Evolutionary conservation across 2,113 vertebrate species (phyloP), one percentile per base, ranked within the genome.

Genomic region (Gnathonemus longibarbis): DNA sequence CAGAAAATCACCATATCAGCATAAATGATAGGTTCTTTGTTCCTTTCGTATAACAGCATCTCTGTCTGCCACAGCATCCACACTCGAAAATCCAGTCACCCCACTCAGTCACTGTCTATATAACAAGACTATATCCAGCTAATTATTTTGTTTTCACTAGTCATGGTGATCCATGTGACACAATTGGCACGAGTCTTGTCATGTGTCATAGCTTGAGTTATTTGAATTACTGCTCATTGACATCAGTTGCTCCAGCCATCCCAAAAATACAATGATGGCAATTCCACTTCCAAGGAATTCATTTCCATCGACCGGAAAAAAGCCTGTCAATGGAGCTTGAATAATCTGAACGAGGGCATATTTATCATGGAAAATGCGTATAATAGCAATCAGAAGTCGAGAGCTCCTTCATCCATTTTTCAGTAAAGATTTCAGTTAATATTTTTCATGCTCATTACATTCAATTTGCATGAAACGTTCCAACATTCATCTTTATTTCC

Each of bases 351-450:
- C 27, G 86, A 87, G 27, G 48, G 24, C 42, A 49, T 39, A 85
- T 48, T 85, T 85, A 85, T 49, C 42, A 80, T 42, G 74, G 35
- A 42, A 80, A 80, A 80, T 42, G 74, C 35, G 17, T 42, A 42
- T 49, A 46, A 87, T 50, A 87, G 86, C 86, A 87, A 39, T 87
- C 49, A 35, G 49, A 87, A 27, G 21, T 87, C 50, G 10, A 87
- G 50, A 85, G 83, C 83, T 24, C 83, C 27, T 50, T 50, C 49
- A 53, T 87, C 49, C 31, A 35, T 53, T 87, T 87, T 87, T 87
- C 86, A 35, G 50, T 53, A 87, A 87, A 49, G 39, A 85, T 85
- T 85, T 85, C 46, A 85, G 39, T 85, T 85, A 48, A 84, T n/a
- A 46, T 24, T 83, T 45, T 24, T 83, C 77, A 83, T 83, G 77